phyloP scores from a whole-genome alignment of 2,888 invertebrate genomes.

The Tipula vernalis region DNA sequence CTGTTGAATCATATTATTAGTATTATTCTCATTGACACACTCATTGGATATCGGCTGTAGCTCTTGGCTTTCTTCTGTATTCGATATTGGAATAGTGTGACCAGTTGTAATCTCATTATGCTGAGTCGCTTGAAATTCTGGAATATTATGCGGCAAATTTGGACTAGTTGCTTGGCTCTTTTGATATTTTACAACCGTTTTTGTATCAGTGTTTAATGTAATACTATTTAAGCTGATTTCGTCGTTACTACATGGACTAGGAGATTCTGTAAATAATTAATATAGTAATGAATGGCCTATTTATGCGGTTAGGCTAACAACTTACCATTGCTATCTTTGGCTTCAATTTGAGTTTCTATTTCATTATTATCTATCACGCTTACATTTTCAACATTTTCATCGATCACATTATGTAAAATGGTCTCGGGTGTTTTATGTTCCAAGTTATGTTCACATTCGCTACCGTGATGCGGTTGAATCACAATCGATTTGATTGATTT shows the following conservation, averaged over 20 bases:
- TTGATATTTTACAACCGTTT: slow-evolving; percentile 23
- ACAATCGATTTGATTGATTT: slow-evolving; percentile 11
- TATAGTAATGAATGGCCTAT: background rate
- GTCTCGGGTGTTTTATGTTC: background rate
- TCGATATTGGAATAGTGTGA: background rate
- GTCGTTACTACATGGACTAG: slow-evolving; percentile 1
- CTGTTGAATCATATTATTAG: slow-evolving; percentile 10
- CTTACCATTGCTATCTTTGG: slow-evolving; percentile 10
- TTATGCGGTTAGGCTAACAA: background rate
- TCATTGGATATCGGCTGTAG: background rate
- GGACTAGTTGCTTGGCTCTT: slow-evolving; percentile 37
- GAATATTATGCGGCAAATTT: slow-evolving; percentile 28
- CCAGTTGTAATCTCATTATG: background rate
- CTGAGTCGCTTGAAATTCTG: slow-evolving; percentile 15
- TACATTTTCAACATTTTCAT: background rate
- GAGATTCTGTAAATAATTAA: background rate
- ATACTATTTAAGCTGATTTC: background rate
- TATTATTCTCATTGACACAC: slow-evolving; percentile 13
- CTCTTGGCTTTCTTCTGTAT: background rate
- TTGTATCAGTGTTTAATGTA: background rate
- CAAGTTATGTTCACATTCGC: background rate
- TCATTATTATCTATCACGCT: slow-evolving; percentile 12
- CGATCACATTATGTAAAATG: background rate
- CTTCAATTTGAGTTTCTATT: slow-evolving; percentile 10
- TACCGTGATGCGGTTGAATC: background rate